Conservation (phyloP, 1,140 invertebrate genomes). For the Pseudomyrmex pallidus region DNA sequence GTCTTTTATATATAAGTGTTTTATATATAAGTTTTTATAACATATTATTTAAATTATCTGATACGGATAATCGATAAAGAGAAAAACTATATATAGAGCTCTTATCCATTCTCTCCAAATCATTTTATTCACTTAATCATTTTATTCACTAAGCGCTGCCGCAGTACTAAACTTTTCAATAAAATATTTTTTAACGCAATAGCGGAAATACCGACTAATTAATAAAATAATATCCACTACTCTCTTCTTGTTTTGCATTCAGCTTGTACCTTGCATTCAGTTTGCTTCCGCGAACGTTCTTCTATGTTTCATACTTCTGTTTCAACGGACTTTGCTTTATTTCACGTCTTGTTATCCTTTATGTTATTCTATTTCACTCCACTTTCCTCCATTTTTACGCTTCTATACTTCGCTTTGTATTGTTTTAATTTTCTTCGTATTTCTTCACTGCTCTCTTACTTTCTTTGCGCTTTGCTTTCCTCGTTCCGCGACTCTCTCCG, state of each 20-base stretch:
- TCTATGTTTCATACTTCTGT: background rate
- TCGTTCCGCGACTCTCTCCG: slow-evolving; percentile 10
- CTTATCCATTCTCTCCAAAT: slow-evolving; percentile 4
- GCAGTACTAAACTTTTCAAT: background rate
- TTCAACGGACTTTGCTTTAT: slow-evolving; percentile 5
- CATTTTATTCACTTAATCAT: background rate
- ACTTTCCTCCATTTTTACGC: background rate
- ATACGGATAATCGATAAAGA: slow-evolving; percentile 21
- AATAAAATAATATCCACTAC: slow-evolving; percentile 30
- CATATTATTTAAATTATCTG: slow-evolving; percentile 32
- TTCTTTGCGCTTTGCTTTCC: background rate
- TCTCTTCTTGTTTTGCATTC: background rate
- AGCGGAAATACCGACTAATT: slow-evolving; percentile 2
- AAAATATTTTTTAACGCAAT: background rate
- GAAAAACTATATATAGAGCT: background rate
- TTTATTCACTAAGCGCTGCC: too few relatives aligned
- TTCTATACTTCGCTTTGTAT: slow-evolving; percentile 11
- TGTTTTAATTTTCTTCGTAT: slow-evolving; percentile 28
- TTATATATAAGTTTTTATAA: slow-evolving; percentile 13
- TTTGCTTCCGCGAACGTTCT: background rate
- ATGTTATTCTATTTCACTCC: slow-evolving; percentile 3
- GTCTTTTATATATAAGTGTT: background rate
- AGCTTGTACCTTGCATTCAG: background rate
- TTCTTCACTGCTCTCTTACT: slow-evolving; percentile 19
- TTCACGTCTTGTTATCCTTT: background rate